phyloP scores from a whole-genome alignment of 2,888 invertebrate species.

The Drosophila tripunctata region DNA sequence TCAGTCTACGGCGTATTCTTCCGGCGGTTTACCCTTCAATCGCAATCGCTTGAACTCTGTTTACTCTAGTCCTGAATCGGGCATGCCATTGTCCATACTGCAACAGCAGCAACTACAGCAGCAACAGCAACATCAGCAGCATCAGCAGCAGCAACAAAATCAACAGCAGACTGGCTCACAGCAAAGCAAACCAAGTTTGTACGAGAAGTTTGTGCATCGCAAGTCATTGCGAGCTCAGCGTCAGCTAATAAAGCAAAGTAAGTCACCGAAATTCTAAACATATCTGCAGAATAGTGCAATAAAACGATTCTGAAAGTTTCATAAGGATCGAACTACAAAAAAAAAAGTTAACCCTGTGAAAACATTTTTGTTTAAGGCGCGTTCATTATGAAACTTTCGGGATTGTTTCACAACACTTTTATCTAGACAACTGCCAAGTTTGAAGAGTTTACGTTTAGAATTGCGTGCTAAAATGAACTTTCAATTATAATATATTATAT shows the following conservation, averaged over 20 bases:
- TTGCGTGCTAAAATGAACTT: too few species aligned
- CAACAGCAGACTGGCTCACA: slow-evolving; percentile 60
- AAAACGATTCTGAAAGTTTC: too few species aligned
- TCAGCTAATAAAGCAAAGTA: slow-evolving; percentile 88
- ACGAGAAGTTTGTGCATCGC: slow-evolving; percentile 92
- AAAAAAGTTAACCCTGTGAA: too few species aligned
- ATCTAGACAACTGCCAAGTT: too few species aligned
- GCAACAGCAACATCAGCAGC: slow-evolving; percentile 75
- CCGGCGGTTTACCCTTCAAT: slow-evolving; percentile 88
- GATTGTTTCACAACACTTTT: too few species aligned
- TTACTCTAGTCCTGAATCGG: slow-evolving; percentile 88
- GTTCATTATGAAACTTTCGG: too few species aligned
- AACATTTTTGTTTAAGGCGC: too few species aligned
- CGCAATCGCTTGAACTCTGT: slow-evolving; percentile 92
- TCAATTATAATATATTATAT: too few species aligned
- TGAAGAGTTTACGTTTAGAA: too few species aligned
- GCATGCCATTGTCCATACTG: slow-evolving; percentile 83
- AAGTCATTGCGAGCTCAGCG: slow-evolving; percentile 86
- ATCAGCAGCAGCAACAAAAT: slow-evolving; percentile 60
- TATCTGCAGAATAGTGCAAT: too few species aligned
- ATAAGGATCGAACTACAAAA: too few species aligned
- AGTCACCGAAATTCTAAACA: too few species aligned
- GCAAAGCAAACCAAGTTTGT: slow-evolving; percentile 89
- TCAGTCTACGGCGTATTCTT: slow-evolving; percentile 93
- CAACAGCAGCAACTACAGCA: slow-evolving; percentile 82